Conservation (phyloP, 2,113 vertebrate species). For the Heterochromis multidens region DNA sequence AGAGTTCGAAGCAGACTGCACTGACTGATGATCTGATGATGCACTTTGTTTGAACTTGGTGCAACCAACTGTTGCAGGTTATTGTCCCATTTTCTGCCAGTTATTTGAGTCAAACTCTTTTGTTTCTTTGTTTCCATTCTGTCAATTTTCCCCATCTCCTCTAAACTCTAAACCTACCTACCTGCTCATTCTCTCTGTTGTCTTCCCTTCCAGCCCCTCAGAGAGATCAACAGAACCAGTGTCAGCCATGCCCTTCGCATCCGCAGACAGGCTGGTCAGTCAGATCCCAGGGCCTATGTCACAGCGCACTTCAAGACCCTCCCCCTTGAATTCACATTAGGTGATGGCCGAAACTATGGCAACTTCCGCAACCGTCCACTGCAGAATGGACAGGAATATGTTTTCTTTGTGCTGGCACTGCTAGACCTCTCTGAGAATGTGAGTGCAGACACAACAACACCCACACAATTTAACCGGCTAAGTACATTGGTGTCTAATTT, state of each 20-base stretch:
- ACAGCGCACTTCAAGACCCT: slow-evolving; percentile 93
- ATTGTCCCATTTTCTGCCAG: not conserved
- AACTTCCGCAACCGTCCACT: slow-evolving; percentile 93
- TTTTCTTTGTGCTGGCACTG: slow-evolving; percentile 94
- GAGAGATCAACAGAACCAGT: slow-evolving; percentile 90
- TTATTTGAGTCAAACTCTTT: not conserved
- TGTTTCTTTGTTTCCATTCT: not conserved
- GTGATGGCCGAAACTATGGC: slow-evolving; percentile 91
- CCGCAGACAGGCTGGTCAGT: slow-evolving; percentile 81
- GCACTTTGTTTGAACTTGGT: slow-evolving; percentile 2
- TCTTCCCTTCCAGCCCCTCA: slow-evolving; percentile 80
- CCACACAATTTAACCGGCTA: not conserved
- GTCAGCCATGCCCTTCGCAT: slow-evolving; percentile 85
- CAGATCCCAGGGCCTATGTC: slow-evolving; percentile 90
- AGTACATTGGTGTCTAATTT: not conserved
- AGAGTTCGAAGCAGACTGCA: not conserved
- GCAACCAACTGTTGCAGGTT: not conserved
- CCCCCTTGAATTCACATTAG: slow-evolving; percentile 92
- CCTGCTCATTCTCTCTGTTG: not conserved
- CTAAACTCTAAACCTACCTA: not conserved
- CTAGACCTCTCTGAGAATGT: slow-evolving; percentile 95
- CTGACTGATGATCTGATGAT: not conserved
- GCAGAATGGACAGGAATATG: slow-evolving; percentile 93
- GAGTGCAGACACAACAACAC: slow-evolving; percentile 63
- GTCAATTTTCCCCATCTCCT: not conserved